Evolutionary conservation across 1,140 invertebrate genomes (phyloP).

Genomic region (Drosophila bocki): DNA sequence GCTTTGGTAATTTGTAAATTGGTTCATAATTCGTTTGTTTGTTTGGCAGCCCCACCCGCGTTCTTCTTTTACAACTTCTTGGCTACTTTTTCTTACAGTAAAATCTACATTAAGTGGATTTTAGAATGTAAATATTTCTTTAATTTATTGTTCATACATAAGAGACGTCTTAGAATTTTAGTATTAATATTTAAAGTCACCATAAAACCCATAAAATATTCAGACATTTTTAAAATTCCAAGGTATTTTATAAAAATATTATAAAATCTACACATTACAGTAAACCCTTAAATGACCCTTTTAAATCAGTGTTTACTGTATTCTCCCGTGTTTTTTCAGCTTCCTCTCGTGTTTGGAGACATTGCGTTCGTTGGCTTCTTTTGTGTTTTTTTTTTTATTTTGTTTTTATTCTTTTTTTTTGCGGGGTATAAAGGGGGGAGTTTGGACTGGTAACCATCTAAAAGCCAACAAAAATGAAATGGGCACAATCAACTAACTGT

Average conservation of each 20-base stretch:
- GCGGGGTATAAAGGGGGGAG: constrained; percentile 24
- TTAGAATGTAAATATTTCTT: not conserved
- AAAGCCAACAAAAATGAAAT: constrained; percentile 77
- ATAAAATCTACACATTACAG: too few relatives aligned
- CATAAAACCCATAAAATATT: not conserved
- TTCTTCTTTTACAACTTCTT: constrained; percentile 25
- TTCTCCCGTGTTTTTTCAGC: constrained; percentile 9
- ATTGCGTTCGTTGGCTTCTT: constrained; percentile 81
- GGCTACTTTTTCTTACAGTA: constrained; percentile 11
- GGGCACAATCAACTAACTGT: constrained; percentile 83
- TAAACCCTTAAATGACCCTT: fast-evolving
- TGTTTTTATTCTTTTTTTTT: constrained; percentile 18
- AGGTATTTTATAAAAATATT: not conserved
- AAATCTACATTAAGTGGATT: too few relatives aligned
- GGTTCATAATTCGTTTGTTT: constrained; percentile 79
- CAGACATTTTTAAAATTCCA: not conserved
- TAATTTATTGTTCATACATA: too few relatives aligned
- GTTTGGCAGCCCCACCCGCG: constrained; percentile 44
- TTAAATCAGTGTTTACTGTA: not conserved
- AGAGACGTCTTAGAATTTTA: too few relatives aligned
- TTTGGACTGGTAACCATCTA: constrained; percentile 65
- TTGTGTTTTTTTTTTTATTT: constrained; percentile 47
- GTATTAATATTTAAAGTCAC: not conserved
- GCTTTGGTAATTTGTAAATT: constrained; percentile 80
- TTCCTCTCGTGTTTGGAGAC: constrained; percentile 59